Evolutionary conservation across 2,888 invertebrate genomes (phyloP), one percentile per base, ranked within the genome.

Genomic region (Strigamia crassipes): DNA sequence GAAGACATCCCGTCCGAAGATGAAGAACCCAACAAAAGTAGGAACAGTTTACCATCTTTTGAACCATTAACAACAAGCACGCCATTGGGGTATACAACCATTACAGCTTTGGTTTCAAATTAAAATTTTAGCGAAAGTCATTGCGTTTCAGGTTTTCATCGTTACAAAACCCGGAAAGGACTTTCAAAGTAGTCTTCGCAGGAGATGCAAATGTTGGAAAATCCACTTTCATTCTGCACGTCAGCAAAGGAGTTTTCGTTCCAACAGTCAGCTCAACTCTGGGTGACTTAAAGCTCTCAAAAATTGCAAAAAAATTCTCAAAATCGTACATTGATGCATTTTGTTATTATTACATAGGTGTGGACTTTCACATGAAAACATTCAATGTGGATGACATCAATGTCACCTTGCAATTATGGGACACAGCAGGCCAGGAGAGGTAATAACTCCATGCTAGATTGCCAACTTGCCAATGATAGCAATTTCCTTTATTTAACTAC

Each of bases 121-220:
- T 9, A 41, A 41, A 41, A 9, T 41, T 41, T 9, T 12, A 41
- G 13, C 8, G 6, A 9, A 8, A 18, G 15, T 13, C 2, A 73
- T 73, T 73, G 34, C 6, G 4, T 27, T 78, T 12, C 31, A 78
- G 38, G 12, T 18, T 18, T 23, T 78, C 31, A 34, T 18, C 73
- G 2, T 12, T 73, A 2, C 27, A 27, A 73, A 31, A 73, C 18
- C 90, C 91, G 4, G 91, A 91, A 82, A 86, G 91, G 77, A 90
- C 91, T 81, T 92, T 90, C 86, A 91, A 91, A 85, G 89, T 92
- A 3, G 91, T 92, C 9, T 88, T 91, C 84, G 91, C 91, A 15
- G 91, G 91, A 0, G 91, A 92, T 85, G 91, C 91, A 0, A 90
- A 91, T 1, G 91, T 91, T 0, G 91, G 92, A 9, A 92, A 92